phyloP scores from a whole-genome alignment of 2,888 invertebrate genomes.

The Pseudococcus jackbeardsleyi region DNA sequence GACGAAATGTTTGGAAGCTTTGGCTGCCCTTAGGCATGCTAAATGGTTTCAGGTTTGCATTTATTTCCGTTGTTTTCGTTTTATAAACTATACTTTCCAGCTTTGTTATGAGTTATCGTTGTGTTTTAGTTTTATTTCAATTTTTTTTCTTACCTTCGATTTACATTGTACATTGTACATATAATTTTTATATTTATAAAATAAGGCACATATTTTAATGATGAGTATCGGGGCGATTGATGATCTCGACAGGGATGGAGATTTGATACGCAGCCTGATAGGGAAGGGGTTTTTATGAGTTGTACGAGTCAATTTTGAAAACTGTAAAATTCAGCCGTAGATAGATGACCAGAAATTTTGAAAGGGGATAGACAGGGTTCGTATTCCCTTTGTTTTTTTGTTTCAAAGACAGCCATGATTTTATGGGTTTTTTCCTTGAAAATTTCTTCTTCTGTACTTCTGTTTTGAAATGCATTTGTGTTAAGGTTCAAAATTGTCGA shows the following conservation, averaged over 20 bases:
- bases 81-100: constrained; percentile 66
- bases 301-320: not conserved
- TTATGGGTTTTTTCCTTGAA: no score
- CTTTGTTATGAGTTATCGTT: constrained; percentile 53
- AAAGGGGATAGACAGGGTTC: no score
- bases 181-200: no score
- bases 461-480: not conserved
- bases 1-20: constrained; percentile 99
- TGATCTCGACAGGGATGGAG: not conserved
- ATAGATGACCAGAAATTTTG: not conserved
- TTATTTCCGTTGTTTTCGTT: constrained; percentile 66
- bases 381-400: no score
- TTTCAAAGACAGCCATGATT: no score
- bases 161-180: not conserved
- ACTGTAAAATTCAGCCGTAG: not conserved
- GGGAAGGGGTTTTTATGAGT: not conserved
- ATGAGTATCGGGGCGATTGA: not conserved
- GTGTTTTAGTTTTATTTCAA: constrained; percentile 18
- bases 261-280: not conserved
- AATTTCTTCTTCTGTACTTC: no score
- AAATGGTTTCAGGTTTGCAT: constrained; percentile 98
- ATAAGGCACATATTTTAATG: not conserved
- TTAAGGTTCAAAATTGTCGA: not conserved
- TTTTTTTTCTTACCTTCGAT: not conserved
- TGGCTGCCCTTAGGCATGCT: constrained; percentile 99